Base-by-base conservation (phyloP, 2,797 vertebrate genomes). In the Eleutherodactylus coqui region DNA sequence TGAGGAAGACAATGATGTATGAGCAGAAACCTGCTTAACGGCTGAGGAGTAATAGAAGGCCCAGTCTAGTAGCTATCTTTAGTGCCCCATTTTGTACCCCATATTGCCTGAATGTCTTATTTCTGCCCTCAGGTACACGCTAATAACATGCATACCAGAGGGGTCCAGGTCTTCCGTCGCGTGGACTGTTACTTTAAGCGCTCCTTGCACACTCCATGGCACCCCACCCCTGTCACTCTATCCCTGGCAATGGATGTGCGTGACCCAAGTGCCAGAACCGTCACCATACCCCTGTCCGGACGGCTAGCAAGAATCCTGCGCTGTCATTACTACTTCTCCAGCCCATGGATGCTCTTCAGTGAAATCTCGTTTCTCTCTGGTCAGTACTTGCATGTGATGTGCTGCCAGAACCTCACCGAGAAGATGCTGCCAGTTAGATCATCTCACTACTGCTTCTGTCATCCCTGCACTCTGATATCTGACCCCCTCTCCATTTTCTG, bases 311-410 rank as follows among this genome's bases (percentile, higher is more conserved):
- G 96, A 85, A 96, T 97, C 88, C 92, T 98, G 49, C 93, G 93
- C 84, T 98, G 97, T 87, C 96, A 93, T 58, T 98, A 98, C 90
- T 92, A 92, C 91, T 98, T 98, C n/a, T 91, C 94, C 0, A 94
- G 95, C 76, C 93, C 90, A 38, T 98, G 97, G 97, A 91, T 98
- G 79, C 96, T 98, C 88, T 95, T 98, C 94, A 98, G 97, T 0
- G 97, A 98, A 92, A 94, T 98, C 85, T 95, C 96, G 84, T 98
- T 98, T 90, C 89, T 94, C 85, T 97, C 97, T 0, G 95, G 97
- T 98, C 92, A 88, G 93, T 58, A 73, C 21, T 3, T 32, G 19
- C 27, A 41, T 38, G n/a, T n/a, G n/a, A n/a, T n/a, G n/a, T n/a
- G n/a, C n/a, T n/a, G n/a, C n/a, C n/a, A n/a, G n/a, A n/a, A n/a